Percentiles rank a stretch among this genome's conserved stretches.
These are phyloP conservation scores for Arrhamphus sclerolepis DNA, from an alignment of 2,797 vertebrate genomes.

Conservation along the genomic window DNA sequence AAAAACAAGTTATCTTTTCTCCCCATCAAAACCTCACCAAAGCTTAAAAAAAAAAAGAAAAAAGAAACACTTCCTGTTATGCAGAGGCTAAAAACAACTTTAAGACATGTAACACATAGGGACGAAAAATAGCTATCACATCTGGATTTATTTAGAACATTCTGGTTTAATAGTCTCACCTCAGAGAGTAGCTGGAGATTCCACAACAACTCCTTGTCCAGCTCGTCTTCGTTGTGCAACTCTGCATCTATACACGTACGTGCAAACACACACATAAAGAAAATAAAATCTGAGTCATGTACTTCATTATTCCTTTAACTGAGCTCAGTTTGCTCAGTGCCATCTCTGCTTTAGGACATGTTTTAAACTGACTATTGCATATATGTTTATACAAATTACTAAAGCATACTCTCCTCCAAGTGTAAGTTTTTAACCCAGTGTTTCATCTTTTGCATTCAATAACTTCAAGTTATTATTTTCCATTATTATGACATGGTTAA, in stretches of 20 bases:
- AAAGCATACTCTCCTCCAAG: too few species aligned
- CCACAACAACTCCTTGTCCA: slow-evolving; percentile 97
- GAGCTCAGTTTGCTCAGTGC: background rate
- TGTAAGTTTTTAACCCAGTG: too few species aligned
- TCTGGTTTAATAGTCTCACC: slow-evolving; percentile 76
- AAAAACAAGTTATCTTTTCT: too few species aligned
- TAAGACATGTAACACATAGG: background rate
- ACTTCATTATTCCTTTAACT: background rate
- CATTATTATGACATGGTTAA: too few species aligned
- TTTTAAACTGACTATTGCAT: too few species aligned
- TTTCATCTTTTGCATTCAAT: too few species aligned
- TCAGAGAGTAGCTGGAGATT: slow-evolving; percentile 97
- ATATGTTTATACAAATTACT: too few species aligned
- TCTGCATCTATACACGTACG: slow-evolving; percentile 86
- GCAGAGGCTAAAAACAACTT: background rate
- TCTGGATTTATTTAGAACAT: slow-evolving; percentile 19
- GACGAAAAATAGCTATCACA: background rate
- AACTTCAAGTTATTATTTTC: too few species aligned
- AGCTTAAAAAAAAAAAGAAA: background rate
- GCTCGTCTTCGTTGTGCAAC: slow-evolving; percentile 88
- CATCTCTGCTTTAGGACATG: too few species aligned
- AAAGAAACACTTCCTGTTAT: background rate
- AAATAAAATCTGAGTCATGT: background rate
- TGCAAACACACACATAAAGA: slow-evolving; percentile 24
- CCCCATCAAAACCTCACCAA: background rate